Conservation (phyloP, 92 coral and sea anemone genomes). For the Zoanthus gigantus region DNA sequence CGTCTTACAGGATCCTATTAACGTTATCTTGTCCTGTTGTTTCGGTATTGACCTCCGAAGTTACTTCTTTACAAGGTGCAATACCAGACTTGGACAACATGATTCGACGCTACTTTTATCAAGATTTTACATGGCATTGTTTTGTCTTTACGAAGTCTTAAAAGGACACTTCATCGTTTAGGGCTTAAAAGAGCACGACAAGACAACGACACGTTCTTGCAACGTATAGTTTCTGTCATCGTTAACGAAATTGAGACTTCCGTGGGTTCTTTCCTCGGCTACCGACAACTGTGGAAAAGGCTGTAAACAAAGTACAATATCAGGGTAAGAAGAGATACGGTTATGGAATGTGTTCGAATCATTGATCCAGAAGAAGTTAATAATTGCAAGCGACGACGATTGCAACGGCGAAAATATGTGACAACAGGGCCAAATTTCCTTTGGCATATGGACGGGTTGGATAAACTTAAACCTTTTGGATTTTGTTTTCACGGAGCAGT, state of each 20-base stretch:
- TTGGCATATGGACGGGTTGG: conserved; percentile 55
- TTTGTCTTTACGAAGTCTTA: too few species aligned
- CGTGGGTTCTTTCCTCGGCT: conserved; percentile 51
- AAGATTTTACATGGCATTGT: too few species aligned
- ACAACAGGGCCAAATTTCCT: conserved; percentile 50
- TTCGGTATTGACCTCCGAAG: background rate
- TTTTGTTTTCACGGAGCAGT: conserved; percentile 49
- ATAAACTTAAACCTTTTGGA: conserved; percentile 45
- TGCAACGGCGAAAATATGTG: conserved; percentile 41
- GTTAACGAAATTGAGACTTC: conserved; percentile 42
- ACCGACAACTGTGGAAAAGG: conserved; percentile 54
- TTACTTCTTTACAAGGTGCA: background rate
- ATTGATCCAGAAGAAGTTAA: conserved; percentile 69
- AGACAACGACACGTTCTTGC: background rate
- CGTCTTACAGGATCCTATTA: background rate
- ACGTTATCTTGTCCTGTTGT: background rate
- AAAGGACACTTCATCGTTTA: too few species aligned
- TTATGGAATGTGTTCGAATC: conserved; percentile 42
- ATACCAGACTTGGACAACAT: background rate
- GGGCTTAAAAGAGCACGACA: too few species aligned
- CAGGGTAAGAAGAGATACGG: conserved; percentile 51
- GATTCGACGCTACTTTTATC: background rate
- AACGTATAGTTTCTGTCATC: conserved; percentile 9
- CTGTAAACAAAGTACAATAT: conserved; percentile 44
- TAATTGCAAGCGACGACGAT: conserved; percentile 36